Conservation (phyloP, 2,113 vertebrate genomes). For the Zapornia atra region DNA sequence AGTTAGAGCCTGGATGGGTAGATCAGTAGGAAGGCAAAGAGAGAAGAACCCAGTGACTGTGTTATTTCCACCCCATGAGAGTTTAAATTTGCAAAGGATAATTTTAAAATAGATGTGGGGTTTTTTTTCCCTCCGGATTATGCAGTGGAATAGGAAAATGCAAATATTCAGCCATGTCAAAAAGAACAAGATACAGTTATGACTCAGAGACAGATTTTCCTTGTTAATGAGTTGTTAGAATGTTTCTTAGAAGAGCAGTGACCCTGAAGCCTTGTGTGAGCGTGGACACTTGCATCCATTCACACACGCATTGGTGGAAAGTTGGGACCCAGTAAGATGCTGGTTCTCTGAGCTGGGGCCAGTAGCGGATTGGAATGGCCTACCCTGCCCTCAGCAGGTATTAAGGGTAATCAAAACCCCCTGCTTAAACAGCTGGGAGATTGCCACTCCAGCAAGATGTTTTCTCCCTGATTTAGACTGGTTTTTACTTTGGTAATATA, state of each 20-base stretch:
- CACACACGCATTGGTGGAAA: rapidly evolving
- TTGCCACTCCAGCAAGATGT: background rate
- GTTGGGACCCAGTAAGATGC: rapidly evolving
- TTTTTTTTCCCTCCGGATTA: background rate
- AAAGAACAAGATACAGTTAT: background rate
- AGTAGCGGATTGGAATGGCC: rapidly evolving
- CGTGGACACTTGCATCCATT: background rate
- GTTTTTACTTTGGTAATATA: rapidly evolving
- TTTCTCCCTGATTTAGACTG: background rate
- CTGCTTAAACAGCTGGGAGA: background rate
- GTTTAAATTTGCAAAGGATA: background rate
- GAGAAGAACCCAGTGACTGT: background rate
- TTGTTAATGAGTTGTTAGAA: background rate
- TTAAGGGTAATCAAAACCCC: rapidly evolving
- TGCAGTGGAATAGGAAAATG: background rate
- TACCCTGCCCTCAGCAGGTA: rapidly evolving
- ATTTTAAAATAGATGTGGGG: background rate
- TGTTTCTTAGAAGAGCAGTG: background rate
- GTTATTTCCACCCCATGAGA: background rate
- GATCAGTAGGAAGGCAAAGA: background rate
- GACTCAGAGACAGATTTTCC: background rate
- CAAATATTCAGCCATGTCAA: background rate
- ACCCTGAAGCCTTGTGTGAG: background rate
- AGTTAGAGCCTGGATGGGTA: background rate
- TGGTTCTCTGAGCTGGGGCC: background rate